Conservation (phyloP, 1,140 invertebrate species). For the Drosophila miranda region DNA sequence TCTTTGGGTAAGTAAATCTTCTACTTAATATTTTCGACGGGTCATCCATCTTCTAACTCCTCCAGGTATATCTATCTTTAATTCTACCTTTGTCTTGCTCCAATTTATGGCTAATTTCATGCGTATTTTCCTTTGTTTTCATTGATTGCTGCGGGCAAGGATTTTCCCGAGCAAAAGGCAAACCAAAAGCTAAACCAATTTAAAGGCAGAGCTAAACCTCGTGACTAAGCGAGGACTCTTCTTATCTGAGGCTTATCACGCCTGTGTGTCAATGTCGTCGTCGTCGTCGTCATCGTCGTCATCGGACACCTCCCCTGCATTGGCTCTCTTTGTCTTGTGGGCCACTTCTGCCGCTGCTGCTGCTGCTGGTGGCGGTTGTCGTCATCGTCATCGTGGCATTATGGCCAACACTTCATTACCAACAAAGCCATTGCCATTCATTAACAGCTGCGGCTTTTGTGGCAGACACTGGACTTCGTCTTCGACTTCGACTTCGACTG, state of each 20-base stretch:
- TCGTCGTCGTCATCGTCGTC: constrained; percentile 26
- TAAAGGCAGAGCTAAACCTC: constrained; percentile 37
- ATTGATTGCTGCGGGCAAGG: no score
- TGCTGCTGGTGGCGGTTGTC: constrained; percentile 14
- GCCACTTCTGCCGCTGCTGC: neutral
- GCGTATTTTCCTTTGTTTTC: neutral
- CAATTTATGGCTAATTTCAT: no score
- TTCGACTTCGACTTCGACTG: constrained; percentile 1
- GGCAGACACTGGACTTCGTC: constrained; percentile 26
- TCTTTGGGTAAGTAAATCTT: no score
- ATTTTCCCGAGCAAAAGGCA: constrained; percentile 16
- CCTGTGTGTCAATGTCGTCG: constrained; percentile 56
- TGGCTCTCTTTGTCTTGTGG: constrained; percentile 17
- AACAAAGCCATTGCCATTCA: constrained; percentile 77
- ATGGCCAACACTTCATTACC: constrained; percentile 77
- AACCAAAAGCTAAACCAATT: constrained; percentile 18
- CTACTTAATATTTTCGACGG: no score
- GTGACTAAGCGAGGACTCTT: constrained; percentile 17
- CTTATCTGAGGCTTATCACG: constrained; percentile 64
- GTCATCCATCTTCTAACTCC: no score
- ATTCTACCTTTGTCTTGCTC: no score
- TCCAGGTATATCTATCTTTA: no score
- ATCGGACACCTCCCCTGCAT: constrained; percentile 14
- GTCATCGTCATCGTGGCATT: constrained; percentile 50
- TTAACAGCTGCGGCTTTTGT: constrained; percentile 70